Evolutionary conservation across 2,113 vertebrate species (phyloP), one percentile per base, ranked within the genome.

Genomic region (Labrus mixtus): DNA sequence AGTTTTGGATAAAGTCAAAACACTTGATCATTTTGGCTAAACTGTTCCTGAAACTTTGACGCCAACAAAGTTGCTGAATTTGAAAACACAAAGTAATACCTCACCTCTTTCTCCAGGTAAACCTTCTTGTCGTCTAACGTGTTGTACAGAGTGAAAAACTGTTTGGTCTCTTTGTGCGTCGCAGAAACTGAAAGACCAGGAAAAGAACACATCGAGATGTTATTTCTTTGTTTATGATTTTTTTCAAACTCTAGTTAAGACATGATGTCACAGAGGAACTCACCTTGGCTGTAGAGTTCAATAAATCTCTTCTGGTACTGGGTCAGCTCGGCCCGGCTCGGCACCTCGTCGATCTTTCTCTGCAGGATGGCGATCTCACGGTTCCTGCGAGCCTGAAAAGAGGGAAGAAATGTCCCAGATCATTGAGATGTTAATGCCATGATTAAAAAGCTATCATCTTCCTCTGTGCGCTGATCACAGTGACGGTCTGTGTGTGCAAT

Each of bases 231-330:
- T n/a, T 51, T 20, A 19, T 20, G 19, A 8, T 51, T 20, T 51
- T 9, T 51, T n/a, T 10, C 0, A 7, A n/a, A 29, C 17, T 8
- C 7, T 29, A 5, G 19, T 4, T 25, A 29, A 6, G 23, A 70
- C 4, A 13, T 8, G 46, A 16, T 13, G 19, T 6, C 16, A 19
- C 45, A 3, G 8, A 48, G 25, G 13, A 53, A 50, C 61, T 25
- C 41, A 93, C 98, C 98, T 93, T 99, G 98, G 85, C 96, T 94
- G 83, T 98, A 99, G 75, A 99, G 97, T 88, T 99, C 98, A 76
- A 99, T 96, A 90, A 99, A 99, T 86, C 98, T 96, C 94, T 98
- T 99, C 95, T 99, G 98, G 91, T 99, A 99, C 90, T 99, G 98
- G 48, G 96, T 98, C 65, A 99, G 94, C 90, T 99, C 98, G 2